Evolutionary conservation across 2,888 invertebrate species (phyloP).

Genomic region (Bugulina stolonifera): DNA sequence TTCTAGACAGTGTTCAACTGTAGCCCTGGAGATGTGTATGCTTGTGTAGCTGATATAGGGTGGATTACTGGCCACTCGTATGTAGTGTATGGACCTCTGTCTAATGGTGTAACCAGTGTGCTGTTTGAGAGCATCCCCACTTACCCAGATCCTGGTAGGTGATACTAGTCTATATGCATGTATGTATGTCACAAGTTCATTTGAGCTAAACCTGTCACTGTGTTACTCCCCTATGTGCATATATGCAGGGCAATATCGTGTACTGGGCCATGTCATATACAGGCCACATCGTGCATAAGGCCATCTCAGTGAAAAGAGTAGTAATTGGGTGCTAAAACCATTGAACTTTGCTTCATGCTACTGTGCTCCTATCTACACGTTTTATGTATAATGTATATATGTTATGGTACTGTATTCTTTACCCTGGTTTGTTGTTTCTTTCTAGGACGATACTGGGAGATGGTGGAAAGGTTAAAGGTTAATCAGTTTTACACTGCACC

Average conservation of each 20-base stretch:
- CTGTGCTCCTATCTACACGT: too few relatives aligned
- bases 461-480: constrained; percentile 54
- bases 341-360: too few relatives aligned
- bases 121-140: constrained; percentile 57
- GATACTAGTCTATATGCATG: not conserved
- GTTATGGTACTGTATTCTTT: not conserved
- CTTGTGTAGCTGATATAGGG: constrained; percentile 58
- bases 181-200: too few relatives aligned
- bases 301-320: too few relatives aligned
- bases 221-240: too few relatives aligned
- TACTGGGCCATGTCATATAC: too few relatives aligned
- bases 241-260: too few relatives aligned
- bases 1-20: constrained; percentile 55
- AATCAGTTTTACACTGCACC: constrained; percentile 57
- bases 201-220: too few relatives aligned
- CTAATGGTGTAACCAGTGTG: constrained; percentile 56
- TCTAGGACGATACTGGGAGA: constrained; percentile 57
- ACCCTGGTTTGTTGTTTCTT: constrained; percentile 20
- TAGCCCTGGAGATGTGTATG: constrained; percentile 52
- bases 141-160: constrained; percentile 55
- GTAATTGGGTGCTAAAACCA: too few relatives aligned
- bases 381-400: too few relatives aligned
- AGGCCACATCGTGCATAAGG: too few relatives aligned
- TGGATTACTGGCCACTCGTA: constrained; percentile 56
- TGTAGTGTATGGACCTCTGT: constrained; percentile 57